These are phyloP conservation scores for Syngnathus rostellatus DNA, from an alignment of 2,797 vertebrate genomes.

Conservation along the genomic window DNA sequence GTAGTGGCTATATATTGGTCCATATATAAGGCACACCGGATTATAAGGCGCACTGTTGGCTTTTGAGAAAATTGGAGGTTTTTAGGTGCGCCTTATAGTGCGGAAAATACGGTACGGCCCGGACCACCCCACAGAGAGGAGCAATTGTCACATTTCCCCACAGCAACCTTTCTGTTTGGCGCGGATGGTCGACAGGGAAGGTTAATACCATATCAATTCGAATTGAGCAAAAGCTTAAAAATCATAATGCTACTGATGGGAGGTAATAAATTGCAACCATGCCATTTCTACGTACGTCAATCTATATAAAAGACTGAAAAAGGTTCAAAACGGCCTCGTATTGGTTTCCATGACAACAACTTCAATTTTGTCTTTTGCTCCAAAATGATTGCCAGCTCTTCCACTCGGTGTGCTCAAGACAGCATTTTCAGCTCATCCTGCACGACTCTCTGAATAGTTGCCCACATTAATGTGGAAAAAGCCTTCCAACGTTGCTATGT, in stretches of 20 bases:
- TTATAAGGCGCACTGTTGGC: too few species aligned
- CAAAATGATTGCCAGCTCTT: background rate
- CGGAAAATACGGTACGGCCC: background rate
- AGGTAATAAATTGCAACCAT: background rate
- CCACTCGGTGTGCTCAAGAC: background rate
- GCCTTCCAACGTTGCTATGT: background rate
- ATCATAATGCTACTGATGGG: background rate
- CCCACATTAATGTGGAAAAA: background rate
- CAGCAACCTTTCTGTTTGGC: slow-evolving; percentile 46
- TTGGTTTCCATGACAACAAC: background rate
- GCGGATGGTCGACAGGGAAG: background rate
- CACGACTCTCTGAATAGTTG: background rate
- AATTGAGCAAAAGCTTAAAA: background rate
- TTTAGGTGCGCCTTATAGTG: too few species aligned
- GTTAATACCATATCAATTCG: too few species aligned
- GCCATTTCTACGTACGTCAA: background rate
- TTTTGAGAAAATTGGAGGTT: too few species aligned
- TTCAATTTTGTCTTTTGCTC: too few species aligned
- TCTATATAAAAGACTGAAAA: background rate
- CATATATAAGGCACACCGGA: too few species aligned
- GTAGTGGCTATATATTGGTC: too few species aligned
- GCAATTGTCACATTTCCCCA: slow-evolving; percentile 53
- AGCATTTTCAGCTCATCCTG: background rate
- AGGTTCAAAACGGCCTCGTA: background rate
- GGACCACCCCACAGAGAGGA: slow-evolving; percentile 13